Evolutionary conservation across 2,113 vertebrate species (phyloP).

Genomic region (Protobothrops mucrosquamatus): DNA sequence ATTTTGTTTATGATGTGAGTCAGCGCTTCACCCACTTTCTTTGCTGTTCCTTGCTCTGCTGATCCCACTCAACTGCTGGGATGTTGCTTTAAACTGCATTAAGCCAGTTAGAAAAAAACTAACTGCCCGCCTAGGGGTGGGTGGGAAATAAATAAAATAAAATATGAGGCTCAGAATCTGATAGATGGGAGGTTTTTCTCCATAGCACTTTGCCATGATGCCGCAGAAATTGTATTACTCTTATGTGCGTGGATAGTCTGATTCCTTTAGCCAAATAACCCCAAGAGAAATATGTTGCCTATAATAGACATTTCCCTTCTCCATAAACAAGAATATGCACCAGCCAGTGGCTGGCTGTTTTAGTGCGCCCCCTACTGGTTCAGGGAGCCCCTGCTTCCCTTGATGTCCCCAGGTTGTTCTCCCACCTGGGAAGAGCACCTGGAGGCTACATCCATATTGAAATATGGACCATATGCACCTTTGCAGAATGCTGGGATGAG

Average conservation of each 20-base stretch:
- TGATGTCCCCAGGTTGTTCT: no score
- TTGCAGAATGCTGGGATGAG: background rate
- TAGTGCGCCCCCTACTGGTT: conserved; percentile 49
- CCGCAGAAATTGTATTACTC: background rate
- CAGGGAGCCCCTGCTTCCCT: fast-evolving
- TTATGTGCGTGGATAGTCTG: background rate
- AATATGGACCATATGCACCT: background rate
- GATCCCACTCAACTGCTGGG: background rate
- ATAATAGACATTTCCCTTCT: background rate
- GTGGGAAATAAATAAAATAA: background rate
- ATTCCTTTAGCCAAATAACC: background rate
- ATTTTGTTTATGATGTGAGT: background rate
- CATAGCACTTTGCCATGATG: no score
- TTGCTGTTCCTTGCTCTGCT: background rate
- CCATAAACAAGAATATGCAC: background rate
- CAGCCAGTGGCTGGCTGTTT: background rate
- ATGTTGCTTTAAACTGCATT: no score
- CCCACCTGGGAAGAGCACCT: background rate
- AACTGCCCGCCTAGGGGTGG: background rate
- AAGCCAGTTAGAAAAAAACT: no score
- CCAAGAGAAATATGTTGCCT: background rate
- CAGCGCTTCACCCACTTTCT: background rate
- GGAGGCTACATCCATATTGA: background rate
- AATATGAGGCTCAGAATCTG: background rate
- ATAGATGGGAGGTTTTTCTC: background rate